phyloP scores from a whole-genome alignment of 1,140 invertebrate genomes.

The Megathymus violae region DNA sequence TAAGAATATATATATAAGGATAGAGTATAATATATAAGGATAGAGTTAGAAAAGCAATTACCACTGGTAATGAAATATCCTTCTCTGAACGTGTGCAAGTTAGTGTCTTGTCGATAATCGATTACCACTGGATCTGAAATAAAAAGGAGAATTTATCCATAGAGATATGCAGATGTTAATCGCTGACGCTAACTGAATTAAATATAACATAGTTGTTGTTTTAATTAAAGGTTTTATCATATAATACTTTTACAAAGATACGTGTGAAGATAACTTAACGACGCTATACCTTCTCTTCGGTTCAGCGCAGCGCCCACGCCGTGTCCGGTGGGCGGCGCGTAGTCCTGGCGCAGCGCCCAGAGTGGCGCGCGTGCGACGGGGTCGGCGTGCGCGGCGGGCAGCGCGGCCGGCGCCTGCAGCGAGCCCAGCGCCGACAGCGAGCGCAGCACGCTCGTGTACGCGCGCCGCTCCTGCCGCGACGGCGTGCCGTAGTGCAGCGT shows the following conservation, averaged over 20 bases:
- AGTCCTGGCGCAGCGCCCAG: slow-evolving; percentile 93
- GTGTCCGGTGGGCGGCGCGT: slow-evolving; percentile 94
- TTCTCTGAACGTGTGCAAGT: slow-evolving; percentile 86
- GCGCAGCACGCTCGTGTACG: slow-evolving; percentile 95
- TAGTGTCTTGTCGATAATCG: slow-evolving; percentile 84
- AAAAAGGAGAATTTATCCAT: slow-evolving; percentile 11
- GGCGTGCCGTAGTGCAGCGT: slow-evolving; percentile 95
- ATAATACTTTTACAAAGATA: no score
- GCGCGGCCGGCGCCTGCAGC: slow-evolving; percentile 87
- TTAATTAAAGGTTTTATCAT: no score
- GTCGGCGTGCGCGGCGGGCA: slow-evolving; percentile 88
- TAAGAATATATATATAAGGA: no score
- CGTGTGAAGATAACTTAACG: no score
- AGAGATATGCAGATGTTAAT: no score
- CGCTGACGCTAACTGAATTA: no score
- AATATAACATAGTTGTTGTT: no score
- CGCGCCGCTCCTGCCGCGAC: slow-evolving; percentile 89
- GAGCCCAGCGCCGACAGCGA: slow-evolving; percentile 91
- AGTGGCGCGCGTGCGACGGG: slow-evolving; percentile 90
- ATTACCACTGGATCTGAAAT: slow-evolving; percentile 89
- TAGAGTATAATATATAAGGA: no score
- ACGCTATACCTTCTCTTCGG: slow-evolving; percentile 92
- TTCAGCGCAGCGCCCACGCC: slow-evolving; percentile 94
- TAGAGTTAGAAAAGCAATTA: slow-evolving; percentile 74
- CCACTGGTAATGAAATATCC: slow-evolving; percentile 94